Base-by-base conservation (phyloP, 2,888 invertebrate species). In the Rhamnusium bicolor region DNA sequence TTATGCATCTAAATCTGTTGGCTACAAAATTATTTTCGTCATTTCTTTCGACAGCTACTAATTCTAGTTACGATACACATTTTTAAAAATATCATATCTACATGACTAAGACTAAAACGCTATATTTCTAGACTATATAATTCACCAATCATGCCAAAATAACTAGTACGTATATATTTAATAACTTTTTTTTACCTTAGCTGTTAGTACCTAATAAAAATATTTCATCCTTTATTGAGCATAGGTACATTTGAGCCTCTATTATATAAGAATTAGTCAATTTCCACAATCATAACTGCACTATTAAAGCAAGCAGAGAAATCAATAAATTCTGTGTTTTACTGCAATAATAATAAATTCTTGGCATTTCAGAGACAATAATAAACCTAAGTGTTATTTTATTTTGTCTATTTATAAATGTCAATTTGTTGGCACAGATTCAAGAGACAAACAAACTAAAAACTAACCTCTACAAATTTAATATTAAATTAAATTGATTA, bases 381-480 rank as follows among this genome's bases (percentile, higher is more conserved):
- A 63, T 40, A 66, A 51, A 61, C 53, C 65, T 60, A 58, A 74
- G 61, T 67, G 66, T 62, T 68, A 54, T 63, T 32, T 62, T n/a
- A 56, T 65, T 47, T 63, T 19, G 47, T 65, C 72, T 53, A 69
- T 47, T 69, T 73, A 63, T 66, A 67, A 58, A 66, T 70, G 68
- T 68, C 70, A 62, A 62, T 56, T 12, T 47, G 54, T 63, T 74
- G 74, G 74, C 74, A 71, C 70, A 14, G 69, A 19, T 58, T 73
- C 73, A 73, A 73, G 53, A 53, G 56, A 56, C 56, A 69, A 69
- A 51, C 73, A 63, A 66, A 68, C 72, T 68, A 56, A 68, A 29
- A 77, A 73, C 71, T 77, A 75, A 77, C 73, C 77, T 77, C 66
- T 68, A 54, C 40, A 40, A 67, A 54, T 32, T 32, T 67, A 29